Conservation (phyloP, 1,140 invertebrate genomes). For the Bombus confusus region DNA sequence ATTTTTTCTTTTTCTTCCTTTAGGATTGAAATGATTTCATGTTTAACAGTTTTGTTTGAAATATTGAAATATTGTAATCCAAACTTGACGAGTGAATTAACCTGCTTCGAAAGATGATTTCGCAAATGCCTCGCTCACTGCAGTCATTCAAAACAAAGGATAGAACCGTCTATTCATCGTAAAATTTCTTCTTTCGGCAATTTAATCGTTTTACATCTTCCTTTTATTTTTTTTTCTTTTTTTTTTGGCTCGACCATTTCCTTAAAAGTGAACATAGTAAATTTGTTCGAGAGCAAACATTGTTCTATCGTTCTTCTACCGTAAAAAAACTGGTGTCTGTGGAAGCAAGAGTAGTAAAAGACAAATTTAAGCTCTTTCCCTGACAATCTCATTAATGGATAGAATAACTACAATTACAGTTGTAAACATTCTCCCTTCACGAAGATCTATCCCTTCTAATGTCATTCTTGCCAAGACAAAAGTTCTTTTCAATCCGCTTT, state of each 20-base stretch:
- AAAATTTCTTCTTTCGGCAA: not conserved
- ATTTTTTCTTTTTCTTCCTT: too few species aligned
- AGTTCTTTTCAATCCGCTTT: not conserved
- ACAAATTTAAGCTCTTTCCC: not conserved
- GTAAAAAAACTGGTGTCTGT: not conserved
- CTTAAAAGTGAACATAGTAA: not conserved
- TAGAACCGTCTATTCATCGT: not conserved
- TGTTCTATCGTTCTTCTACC: not conserved
- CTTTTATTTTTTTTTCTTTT: too few species aligned
- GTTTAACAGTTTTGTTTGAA: too few species aligned
- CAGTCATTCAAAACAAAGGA: not conserved
- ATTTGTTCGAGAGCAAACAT: not conserved
- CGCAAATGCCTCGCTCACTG: not conserved
- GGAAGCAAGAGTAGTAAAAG: not conserved
- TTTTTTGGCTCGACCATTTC: not conserved
- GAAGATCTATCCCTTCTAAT: not conserved
- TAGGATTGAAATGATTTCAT: too few species aligned
- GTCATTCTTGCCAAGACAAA: not conserved
- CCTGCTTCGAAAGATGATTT: not conserved
- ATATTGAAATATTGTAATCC: too few species aligned
- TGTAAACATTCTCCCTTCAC: not conserved
- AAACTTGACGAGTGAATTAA: not conserved
- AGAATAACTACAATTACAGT: conserved; percentile 6
- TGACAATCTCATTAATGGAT: not conserved
- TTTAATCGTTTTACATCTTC: not conserved